phyloP scores from a whole-genome alignment of 2,113 vertebrate genomes.

The Salminus brasiliensis region DNA sequence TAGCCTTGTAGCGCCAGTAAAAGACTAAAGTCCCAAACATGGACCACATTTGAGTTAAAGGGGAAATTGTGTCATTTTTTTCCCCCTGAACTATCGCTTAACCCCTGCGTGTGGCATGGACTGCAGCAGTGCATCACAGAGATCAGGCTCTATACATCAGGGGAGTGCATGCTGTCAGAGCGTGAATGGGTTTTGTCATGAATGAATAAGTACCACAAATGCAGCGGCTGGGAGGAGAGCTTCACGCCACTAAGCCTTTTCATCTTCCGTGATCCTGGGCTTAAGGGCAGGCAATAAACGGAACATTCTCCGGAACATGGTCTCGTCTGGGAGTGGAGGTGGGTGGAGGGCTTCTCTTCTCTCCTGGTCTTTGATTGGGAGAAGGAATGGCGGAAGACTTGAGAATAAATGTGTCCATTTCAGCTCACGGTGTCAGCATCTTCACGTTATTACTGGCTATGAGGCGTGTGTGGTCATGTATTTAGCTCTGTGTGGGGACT shows the following conservation, averaged over 20 bases:
- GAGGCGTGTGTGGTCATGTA: neutral
- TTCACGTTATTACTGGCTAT: neutral
- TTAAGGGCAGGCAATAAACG: conserved; percentile 68
- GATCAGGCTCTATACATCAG: conserved; percentile 76
- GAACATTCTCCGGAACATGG: conserved; percentile 53
- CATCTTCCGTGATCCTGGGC: conserved; percentile 72
- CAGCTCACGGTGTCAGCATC: neutral
- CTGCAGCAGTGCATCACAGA: conserved; percentile 50
- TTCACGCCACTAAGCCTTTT: conserved; percentile 73
- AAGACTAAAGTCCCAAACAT: neutral
- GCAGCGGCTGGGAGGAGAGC: conserved; percentile 65
- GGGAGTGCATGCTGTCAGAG: conserved; percentile 72
- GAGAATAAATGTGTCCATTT: conserved; percentile 22
- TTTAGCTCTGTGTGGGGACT: neutral
- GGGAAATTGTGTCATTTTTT: neutral
- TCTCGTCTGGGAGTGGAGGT: conserved; percentile 8
- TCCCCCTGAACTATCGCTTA: neutral
- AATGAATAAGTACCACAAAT: conserved; percentile 79
- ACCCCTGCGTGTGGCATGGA: conserved; percentile 28
- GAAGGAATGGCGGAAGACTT: neutral
- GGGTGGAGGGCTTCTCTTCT: neutral
- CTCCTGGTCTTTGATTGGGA: neutral
- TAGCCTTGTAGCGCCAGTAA: neutral
- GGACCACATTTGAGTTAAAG: neutral
- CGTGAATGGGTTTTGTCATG: conserved; percentile 81